Base-by-base conservation (phyloP, 2,888 invertebrate species). In the Salpingus planirostris region DNA sequence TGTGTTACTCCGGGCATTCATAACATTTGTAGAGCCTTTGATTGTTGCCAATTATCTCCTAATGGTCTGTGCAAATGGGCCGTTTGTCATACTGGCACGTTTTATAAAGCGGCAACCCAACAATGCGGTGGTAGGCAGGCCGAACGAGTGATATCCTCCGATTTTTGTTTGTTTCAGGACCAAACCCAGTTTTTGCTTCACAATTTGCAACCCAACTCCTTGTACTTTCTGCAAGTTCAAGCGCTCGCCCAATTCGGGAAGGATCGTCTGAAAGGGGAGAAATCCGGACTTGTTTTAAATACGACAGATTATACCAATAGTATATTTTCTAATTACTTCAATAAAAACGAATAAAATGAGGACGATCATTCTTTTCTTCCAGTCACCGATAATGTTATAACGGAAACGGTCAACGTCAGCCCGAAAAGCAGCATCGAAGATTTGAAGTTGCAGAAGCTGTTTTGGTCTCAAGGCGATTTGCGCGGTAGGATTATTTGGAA, bases 161-260 rank as follows among this genome's bases (percentile, higher is more conserved):
- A 18, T 18, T 18, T 6, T 18, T 18, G 5, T 18, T 18, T 11
- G 7, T 47, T 52, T 14, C 60, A 78, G 76, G 74, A 79, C 46
- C 74, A 74, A 49, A 76, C 71, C 30, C 71, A 69, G 44, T 75
- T 76, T 42, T 72, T 77, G 47, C 71, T 85, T 47, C 73, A 70
- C 47, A 74, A 78, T 49, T 62, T 85, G 28, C 70, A 76, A 46
- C 72, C 76, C 3, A 74, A 80, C 52, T 80, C 80, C 1, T 72
- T 77, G 62, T 85, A 85, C 57, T 84, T 83, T 51, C 67, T 85
- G 22, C 84, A 85, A 74, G 80, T 85, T 3, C 83, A 84, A 63
- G 82, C 83, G 3, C 70, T 83, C 39, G 74, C 77, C 15, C 72
- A 79, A 45, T 83, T 71, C 50, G 83, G 82, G 2, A 68, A 71